A percentile compares a stretch with the other conserved stretches of the same genome.
These are phyloP conservation scores for Oscarella lobularis DNA, from an alignment of 37 sponge, comb jelly and placozoan species.

Conservation along the genomic window DNA sequence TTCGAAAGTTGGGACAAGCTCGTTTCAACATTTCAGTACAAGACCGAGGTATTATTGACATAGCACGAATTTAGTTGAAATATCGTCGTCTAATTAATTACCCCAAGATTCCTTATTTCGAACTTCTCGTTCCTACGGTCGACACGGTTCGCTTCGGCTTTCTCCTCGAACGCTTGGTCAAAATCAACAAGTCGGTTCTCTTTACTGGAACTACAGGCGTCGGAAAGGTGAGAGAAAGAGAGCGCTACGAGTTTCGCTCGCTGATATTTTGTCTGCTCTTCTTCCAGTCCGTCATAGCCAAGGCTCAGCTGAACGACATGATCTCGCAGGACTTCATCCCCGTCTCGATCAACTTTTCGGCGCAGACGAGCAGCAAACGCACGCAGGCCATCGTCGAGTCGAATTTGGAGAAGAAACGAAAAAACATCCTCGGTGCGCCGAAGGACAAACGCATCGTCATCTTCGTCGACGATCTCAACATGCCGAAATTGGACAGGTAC, in stretches of 20 bases:
- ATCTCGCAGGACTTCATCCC: slow-evolving; percentile 52
- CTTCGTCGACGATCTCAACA: slow-evolving; percentile 97
- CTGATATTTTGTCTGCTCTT: slow-evolving; percentile 7
- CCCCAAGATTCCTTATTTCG: slow-evolving; percentile 66
- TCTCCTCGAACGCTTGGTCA: slow-evolving; percentile 75
- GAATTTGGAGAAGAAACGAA: slow-evolving; percentile 95
- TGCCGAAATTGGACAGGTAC: slow-evolving; percentile 98
- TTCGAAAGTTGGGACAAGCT: slow-evolving; percentile 88
- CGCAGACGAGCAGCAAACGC: slow-evolving; percentile 85
- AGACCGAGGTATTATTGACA: slow-evolving; percentile 68
- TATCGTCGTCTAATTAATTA: neutral
- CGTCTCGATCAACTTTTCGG: slow-evolving; percentile 91
- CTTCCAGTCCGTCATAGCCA: slow-evolving; percentile 87
- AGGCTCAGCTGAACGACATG: slow-evolving; percentile 55
- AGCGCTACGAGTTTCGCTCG: neutral
- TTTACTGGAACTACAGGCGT: slow-evolving; percentile 98
- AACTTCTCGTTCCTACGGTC: slow-evolving; percentile 91
- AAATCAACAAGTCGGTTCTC: slow-evolving; percentile 62
- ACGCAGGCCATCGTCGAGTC: slow-evolving; percentile 97
- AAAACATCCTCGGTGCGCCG: slow-evolving; percentile 94
- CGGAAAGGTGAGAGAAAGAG: slow-evolving; percentile 55
- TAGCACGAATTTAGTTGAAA: neutral
- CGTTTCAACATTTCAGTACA: slow-evolving; percentile 69
- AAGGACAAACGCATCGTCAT: slow-evolving; percentile 80
- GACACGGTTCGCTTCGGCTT: slow-evolving; percentile 92